Percentiles rank a stretch among this genome's conserved stretches.
Evolutionary conservation across 2,797 vertebrate species (phyloP).

Genomic region (Malacoraja senta): DNA sequence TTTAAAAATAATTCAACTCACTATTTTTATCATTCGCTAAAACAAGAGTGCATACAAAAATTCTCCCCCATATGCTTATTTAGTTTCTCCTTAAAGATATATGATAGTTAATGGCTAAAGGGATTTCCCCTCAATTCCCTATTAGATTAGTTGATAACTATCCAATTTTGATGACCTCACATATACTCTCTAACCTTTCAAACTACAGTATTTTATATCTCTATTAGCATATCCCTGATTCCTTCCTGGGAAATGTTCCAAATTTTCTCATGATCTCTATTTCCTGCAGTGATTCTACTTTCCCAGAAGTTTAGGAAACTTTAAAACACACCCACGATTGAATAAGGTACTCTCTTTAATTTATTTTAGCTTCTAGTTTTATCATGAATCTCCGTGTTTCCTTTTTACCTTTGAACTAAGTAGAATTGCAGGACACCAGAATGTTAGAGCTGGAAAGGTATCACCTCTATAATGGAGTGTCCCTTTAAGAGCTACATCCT

Average conservation of each 20-base stretch:
- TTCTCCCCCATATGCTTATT: not conserved
- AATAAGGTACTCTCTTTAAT: not conserved
- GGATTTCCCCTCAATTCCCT: not conserved
- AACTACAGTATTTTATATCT: not conserved
- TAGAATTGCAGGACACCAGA: not conserved
- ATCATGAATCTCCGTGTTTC: not conserved
- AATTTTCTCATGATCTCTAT: not conserved
- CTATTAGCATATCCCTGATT: not conserved
- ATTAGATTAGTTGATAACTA: not conserved
- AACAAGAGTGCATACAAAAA: not conserved
- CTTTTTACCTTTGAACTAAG: not conserved
- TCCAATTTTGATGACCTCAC: not conserved
- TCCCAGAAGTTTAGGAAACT: not conserved
- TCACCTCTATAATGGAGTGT: too few species aligned
- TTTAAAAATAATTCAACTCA: not conserved
- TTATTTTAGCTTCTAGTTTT: not conserved
- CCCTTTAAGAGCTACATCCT: too few species aligned
- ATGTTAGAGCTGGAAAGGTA: too few species aligned
- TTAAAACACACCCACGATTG: not conserved
- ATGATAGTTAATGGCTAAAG: not conserved
- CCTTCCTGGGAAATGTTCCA: not conserved
- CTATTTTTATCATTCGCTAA: not conserved
- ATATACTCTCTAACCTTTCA: not conserved
- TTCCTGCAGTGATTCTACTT: not conserved
- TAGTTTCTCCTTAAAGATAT: not conserved